phyloP scores from a whole-genome alignment of 2,888 invertebrate species.

The Rhagonycha fulva region DNA sequence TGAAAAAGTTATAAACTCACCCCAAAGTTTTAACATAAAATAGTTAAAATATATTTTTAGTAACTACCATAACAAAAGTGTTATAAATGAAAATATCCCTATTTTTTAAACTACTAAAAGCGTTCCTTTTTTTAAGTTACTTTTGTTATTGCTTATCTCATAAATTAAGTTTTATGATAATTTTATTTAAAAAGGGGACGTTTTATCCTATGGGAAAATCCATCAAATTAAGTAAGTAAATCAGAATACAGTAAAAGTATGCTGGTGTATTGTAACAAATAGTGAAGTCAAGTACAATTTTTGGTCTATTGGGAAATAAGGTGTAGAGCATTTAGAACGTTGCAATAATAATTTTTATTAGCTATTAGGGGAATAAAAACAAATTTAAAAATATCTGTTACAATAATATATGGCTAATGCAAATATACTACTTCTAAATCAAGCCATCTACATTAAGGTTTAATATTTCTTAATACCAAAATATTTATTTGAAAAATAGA shows the following conservation, averaged over 20 bases:
- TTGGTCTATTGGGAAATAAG: not conserved
- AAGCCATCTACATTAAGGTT: not conserved
- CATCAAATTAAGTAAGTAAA: not conserved
- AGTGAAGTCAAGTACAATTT: not conserved
- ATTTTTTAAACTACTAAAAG: not conserved
- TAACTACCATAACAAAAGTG: not conserved
- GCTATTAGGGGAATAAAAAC: not conserved
- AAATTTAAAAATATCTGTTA: too few relatives aligned
- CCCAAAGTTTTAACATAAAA: not conserved
- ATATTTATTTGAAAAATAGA: not conserved
- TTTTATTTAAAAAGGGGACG: not conserved
- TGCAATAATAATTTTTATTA: too few relatives aligned
- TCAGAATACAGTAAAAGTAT: not conserved
- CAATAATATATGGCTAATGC: not conserved
- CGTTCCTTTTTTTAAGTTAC: not conserved
- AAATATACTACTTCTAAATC: not conserved
- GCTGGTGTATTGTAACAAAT: not conserved
- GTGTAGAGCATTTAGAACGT: not conserved
- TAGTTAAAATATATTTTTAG: not conserved
- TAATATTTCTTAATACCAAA: not conserved
- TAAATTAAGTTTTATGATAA: not conserved
- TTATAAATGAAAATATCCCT: not conserved
- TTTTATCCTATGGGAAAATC: not conserved
- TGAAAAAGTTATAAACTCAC: not conserved
- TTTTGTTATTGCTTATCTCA: not conserved